Conservation (phyloP, 2,797 vertebrate genomes). For the Macropus fuliginosus region DNA sequence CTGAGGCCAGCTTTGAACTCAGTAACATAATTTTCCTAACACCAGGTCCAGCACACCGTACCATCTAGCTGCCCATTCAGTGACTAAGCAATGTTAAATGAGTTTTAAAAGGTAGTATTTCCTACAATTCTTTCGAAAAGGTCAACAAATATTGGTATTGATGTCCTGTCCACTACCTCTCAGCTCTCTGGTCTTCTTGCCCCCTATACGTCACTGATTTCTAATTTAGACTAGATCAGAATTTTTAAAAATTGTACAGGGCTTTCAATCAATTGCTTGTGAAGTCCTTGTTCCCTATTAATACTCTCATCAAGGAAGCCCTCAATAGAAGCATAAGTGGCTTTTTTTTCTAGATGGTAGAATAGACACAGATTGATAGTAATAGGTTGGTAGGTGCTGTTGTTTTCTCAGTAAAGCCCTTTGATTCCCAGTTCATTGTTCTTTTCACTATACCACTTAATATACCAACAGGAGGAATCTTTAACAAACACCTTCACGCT, state of each 20-base stretch:
- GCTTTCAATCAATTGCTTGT: background rate
- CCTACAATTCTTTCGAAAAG: conserved; percentile 46
- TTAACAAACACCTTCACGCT: background rate
- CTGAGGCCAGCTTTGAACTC: background rate
- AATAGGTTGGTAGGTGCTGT: background rate
- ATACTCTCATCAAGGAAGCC: conserved; percentile 13
- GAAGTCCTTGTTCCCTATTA: background rate
- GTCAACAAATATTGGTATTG: conserved; percentile 28
- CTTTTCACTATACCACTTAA: background rate
- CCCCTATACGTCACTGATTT: background rate
- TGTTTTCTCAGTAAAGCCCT: background rate
- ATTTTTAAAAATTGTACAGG: conserved; percentile 16
- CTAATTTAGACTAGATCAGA: conserved; percentile 13
- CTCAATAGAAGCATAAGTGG: background rate
- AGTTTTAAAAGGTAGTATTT: background rate
- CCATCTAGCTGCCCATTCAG: background rate
- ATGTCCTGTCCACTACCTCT: conserved; percentile 11
- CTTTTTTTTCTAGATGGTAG: background rate
- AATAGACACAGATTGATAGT: background rate
- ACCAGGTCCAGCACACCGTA: background rate
- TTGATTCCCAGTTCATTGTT: background rate
- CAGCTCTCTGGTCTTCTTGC: conserved; percentile 37
- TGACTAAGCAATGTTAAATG: background rate
- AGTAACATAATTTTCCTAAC: background rate
- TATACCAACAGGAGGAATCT: background rate